Percentiles rank a stretch among this genome's conserved stretches.
Conservation (phyloP, 2,888 invertebrate genomes). For the Polymixis lichenea region DNA sequence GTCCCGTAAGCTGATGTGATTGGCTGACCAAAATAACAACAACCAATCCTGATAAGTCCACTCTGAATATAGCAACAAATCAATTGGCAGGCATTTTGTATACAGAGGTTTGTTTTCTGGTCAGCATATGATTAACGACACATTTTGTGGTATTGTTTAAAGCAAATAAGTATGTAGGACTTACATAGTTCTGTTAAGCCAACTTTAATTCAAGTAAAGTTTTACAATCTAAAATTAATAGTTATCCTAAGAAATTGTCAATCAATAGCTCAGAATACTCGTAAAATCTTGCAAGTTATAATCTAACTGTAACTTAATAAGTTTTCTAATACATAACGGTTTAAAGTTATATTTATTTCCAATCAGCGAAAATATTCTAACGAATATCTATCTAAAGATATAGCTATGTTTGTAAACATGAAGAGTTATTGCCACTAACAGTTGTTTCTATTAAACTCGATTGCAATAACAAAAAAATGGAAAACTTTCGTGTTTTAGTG, state of each 20-base stretch:
- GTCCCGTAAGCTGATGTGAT: background rate
- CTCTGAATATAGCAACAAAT: background rate
- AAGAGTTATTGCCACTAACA: conserved; percentile 33
- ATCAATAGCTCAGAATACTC: background rate
- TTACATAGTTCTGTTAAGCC: background rate
- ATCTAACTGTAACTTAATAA: conserved; percentile 7
- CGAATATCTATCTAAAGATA: too few species aligned
- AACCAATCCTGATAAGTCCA: background rate
- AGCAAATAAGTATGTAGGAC: background rate
- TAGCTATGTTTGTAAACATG: conserved; percentile 30
- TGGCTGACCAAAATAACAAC: background rate
- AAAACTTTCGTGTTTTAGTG: conserved; percentile 8
- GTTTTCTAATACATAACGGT: conserved; percentile 7
- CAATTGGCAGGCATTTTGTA: background rate
- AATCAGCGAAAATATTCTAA: conserved; percentile 8
- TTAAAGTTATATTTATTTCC: background rate
- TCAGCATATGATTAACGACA: background rate
- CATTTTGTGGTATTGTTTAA: background rate
- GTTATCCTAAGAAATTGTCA: background rate
- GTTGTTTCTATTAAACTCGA: conserved; percentile 26
- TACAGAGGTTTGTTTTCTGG: background rate
- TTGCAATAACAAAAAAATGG: conserved; percentile 15
- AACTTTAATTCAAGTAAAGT: background rate
- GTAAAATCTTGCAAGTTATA: conserved; percentile 5
- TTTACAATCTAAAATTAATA: background rate